Evolutionary conservation across 92 coral and sea anemone species (phyloP).

Genomic region (Actinernus sp.): DNA sequence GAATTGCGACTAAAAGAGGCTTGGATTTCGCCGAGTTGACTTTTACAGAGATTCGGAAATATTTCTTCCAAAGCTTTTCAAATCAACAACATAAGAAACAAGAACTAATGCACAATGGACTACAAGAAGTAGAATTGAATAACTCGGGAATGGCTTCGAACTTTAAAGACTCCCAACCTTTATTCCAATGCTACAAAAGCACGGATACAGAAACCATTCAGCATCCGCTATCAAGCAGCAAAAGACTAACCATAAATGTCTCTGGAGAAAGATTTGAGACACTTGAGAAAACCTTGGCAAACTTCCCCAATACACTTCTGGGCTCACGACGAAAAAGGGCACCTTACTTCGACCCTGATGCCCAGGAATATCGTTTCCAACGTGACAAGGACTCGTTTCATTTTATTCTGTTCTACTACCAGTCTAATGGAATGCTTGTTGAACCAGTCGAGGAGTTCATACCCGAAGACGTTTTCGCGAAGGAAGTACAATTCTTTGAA

Average conservation of each 20-base stretch:
- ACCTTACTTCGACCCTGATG: slow-evolving; percentile 60
- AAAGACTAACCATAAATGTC: slow-evolving; percentile 58
- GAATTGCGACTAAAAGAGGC: background rate
- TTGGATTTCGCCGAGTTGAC: background rate
- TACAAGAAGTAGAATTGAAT: background rate
- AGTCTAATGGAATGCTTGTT: slow-evolving; percentile 80
- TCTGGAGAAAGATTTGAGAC: slow-evolving; percentile 83
- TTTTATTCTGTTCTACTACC: slow-evolving; percentile 83
- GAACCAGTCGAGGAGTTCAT: slow-evolving; percentile 76
- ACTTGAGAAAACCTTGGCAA: slow-evolving; percentile 71
- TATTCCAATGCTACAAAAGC: background rate
- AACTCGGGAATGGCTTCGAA: background rate
- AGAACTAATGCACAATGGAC: too few relatives aligned
- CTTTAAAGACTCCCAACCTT: background rate
- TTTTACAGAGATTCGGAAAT: background rate
- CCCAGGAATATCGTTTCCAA: slow-evolving; percentile 64
- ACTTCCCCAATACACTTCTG: slow-evolving; percentile 79
- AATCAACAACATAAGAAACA: too few relatives aligned
- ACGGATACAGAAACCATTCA: background rate
- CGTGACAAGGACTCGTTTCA: slow-evolving; percentile 83
- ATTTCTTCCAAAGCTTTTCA: too few relatives aligned
- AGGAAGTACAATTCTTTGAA: slow-evolving; percentile 76
- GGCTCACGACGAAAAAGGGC: slow-evolving; percentile 67
- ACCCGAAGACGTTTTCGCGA: slow-evolving; percentile 73
- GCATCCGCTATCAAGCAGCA: background rate